A percentile compares a stretch with the other conserved stretches of the same genome.
Conservation (phyloP, 2,113 vertebrate species). For the Talpa occidentalis region DNA sequence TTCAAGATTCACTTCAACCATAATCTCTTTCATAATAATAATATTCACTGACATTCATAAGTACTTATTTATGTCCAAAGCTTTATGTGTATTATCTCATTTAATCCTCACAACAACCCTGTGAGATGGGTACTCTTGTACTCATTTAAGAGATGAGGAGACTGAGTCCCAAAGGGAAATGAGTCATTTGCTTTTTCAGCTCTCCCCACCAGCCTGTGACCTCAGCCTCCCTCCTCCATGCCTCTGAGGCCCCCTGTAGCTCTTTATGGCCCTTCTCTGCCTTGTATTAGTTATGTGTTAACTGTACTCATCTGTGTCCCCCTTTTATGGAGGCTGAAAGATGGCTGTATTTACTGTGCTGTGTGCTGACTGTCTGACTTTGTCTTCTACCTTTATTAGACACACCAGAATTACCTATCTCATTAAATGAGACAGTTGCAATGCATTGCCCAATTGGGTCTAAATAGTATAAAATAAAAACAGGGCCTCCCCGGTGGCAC, state of each 20-base stretch:
- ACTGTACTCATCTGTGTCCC: neutral
- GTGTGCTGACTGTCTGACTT: neutral
- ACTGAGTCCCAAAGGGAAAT: neutral
- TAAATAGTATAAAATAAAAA: constrained; percentile 38
- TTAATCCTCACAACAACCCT: neutral
- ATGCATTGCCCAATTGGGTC: neutral
- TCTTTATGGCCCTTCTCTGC: neutral
- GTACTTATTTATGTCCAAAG: neutral
- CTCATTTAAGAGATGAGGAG: constrained; percentile 12
- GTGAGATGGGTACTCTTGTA: neutral
- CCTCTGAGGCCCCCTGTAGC: neutral
- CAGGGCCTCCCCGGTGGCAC: too few species aligned
- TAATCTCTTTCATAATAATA: neutral
- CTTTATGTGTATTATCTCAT: neutral
- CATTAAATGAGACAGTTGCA: constrained; percentile 12
- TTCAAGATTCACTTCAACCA: neutral
- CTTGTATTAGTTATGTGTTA: neutral
- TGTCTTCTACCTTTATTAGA: neutral
- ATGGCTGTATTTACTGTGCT: neutral
- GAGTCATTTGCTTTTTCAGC: neutral
- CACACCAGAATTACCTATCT: constrained; percentile 38
- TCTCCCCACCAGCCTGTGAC: neutral
- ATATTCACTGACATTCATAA: neutral
- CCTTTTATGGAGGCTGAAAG: neutral
- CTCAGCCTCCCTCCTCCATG: neutral